These are phyloP conservation scores for Pseudomyrmex concolor DNA, from an alignment of 1,140 invertebrate genomes.

Conservation along the genomic window DNA sequence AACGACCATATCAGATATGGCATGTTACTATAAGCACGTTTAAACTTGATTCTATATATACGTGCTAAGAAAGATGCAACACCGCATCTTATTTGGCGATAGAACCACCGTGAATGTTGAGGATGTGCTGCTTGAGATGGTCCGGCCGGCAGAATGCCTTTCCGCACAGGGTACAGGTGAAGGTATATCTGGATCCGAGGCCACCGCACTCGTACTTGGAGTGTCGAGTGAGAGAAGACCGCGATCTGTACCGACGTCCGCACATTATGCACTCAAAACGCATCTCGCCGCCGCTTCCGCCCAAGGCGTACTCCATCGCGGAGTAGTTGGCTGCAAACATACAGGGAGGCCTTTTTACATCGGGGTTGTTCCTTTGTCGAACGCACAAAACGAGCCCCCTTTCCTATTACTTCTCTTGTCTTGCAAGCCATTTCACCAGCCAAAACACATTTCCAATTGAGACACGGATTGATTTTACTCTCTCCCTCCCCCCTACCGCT, in stretches of 20 bases:
- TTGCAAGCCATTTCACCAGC: not conserved
- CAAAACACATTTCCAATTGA: conserved; percentile 29
- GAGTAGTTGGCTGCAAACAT: conserved; percentile 81
- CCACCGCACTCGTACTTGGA: conserved; percentile 85
- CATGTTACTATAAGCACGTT: too few relatives aligned
- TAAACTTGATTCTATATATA: too few relatives aligned
- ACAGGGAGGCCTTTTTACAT: conserved; percentile 81
- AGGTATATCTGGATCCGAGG: conserved; percentile 83
- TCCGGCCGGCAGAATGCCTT: conserved; percentile 84
- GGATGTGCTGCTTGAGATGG: conserved; percentile 84
- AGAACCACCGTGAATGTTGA: conserved; percentile 83
- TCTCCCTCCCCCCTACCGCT: conserved; percentile 21
- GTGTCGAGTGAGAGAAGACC: conserved; percentile 84
- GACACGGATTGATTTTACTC: not conserved
- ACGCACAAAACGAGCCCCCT: conserved; percentile 22
- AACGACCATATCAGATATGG: too few relatives aligned
- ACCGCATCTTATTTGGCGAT: conserved; percentile 77
- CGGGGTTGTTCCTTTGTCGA: conserved; percentile 63
- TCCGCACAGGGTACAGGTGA: conserved; percentile 84
- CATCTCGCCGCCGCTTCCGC: conserved; percentile 77
- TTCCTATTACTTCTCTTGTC: not conserved
- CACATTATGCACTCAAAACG: conserved; percentile 85
- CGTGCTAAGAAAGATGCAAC: not conserved
- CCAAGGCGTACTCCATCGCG: conserved; percentile 75
- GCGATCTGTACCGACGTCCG: conserved; percentile 83